A percentile compares a stretch with the other conserved stretches of the same genome.
Conservation (phyloP, 2,113 vertebrate genomes). For the Prolemur simus region DNA sequence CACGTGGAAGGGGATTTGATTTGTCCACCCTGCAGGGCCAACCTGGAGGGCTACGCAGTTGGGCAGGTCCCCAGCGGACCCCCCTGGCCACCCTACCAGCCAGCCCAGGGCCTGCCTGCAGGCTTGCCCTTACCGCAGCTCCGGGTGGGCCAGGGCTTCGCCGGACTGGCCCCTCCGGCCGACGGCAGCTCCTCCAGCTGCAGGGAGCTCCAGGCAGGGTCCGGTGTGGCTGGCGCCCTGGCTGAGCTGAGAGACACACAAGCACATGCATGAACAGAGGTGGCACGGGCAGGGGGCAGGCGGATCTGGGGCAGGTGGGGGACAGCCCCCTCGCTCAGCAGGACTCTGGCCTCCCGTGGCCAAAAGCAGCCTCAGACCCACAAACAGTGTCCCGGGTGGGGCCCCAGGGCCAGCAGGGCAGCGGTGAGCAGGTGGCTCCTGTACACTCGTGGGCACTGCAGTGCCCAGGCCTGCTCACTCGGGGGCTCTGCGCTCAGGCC, state of each 20-base stretch:
- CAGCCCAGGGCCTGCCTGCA: conserved; percentile 36
- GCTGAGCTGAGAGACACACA: conserved; percentile 23
- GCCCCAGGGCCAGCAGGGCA: not conserved
- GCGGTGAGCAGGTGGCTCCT: not conserved
- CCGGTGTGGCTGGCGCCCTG: accelerated
- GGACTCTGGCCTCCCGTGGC: accelerated
- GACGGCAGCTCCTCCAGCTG: not conserved
- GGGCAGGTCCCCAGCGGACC: not conserved
- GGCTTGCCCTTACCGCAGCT: conserved; percentile 67
- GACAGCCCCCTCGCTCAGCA: too few species aligned
- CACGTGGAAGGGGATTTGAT: accelerated
- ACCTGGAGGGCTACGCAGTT: accelerated
- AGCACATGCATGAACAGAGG: not conserved
- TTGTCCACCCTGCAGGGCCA: not conserved
- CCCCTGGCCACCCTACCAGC: conserved; percentile 38
- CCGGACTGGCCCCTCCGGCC: not conserved
- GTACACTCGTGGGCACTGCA: accelerated
- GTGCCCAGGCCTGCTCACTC: not conserved
- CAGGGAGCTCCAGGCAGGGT: not conserved
- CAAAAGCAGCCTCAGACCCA: not conserved
- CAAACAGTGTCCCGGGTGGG: not conserved
- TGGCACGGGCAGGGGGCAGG: accelerated
- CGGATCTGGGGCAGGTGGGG: accelerated
- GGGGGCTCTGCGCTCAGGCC: accelerated
- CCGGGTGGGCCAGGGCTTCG: not conserved